These are phyloP conservation scores for Paguma larvata DNA, from an alignment of 2,797 vertebrate species.

Conservation along the genomic window DNA sequence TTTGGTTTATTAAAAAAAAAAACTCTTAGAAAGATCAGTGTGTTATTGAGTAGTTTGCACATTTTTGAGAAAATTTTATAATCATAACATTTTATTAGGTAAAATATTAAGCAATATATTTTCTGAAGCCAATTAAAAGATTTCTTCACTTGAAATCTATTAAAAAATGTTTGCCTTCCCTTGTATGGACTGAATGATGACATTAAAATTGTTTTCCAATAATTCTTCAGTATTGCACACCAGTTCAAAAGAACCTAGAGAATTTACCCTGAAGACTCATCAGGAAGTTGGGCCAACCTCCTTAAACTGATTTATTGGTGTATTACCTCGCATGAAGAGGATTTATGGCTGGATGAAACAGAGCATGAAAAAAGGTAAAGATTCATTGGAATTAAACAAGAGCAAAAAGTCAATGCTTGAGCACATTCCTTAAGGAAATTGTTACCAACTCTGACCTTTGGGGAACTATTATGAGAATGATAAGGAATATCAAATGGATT, in stretches of 20 bases:
- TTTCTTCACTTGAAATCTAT: slow-evolving; percentile 39
- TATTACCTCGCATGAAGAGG: not conserved
- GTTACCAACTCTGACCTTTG: slow-evolving; percentile 37
- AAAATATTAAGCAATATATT: slow-evolving; percentile 34
- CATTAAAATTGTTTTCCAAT: slow-evolving; percentile 39
- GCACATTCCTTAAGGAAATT: slow-evolving; percentile 55
- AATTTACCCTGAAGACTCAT: slow-evolving; percentile 68
- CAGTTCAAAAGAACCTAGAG: slow-evolving; percentile 43
- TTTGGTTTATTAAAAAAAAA: not conserved
- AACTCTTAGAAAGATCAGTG: not conserved
- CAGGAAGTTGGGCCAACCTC: slow-evolving; percentile 39
- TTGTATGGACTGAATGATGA: not conserved
- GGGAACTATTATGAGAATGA: slow-evolving; percentile 30
- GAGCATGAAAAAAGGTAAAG: slow-evolving; percentile 50
- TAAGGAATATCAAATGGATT: slow-evolving; percentile 43
- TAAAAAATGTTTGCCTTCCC: not conserved
- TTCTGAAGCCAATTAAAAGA: slow-evolving; percentile 8
- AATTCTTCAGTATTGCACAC: slow-evolving; percentile 25
- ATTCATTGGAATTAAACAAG: slow-evolving; percentile 46
- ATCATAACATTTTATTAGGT: not conserved
- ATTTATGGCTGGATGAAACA: slow-evolving; percentile 66
- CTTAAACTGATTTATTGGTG: slow-evolving; percentile 68
- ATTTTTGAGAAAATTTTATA: not conserved
- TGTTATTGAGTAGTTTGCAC: not conserved
- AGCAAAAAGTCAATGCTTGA: slow-evolving; percentile 23